Evolutionary conservation across 30 jellyfish, hydroid and myxozoan genomes (phyloP).

Genomic region (Sanderia malayensis): DNA sequence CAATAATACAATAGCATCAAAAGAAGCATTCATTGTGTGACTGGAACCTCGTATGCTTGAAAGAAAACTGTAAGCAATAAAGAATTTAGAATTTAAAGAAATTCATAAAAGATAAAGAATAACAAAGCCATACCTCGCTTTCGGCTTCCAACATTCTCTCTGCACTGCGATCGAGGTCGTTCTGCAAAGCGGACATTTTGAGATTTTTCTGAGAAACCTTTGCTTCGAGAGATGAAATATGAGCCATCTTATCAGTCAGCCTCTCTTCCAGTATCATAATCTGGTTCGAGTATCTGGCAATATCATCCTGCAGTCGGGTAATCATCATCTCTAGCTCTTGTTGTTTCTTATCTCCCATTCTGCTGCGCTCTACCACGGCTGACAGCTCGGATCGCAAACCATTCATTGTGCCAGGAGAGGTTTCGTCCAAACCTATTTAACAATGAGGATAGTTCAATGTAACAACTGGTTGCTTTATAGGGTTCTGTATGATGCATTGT

Average conservation of each 20-base stretch:
- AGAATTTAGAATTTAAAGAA: no score
- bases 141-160: slow-evolving; percentile 11
- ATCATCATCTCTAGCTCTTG: slow-evolving; percentile 77
- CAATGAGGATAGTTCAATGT: no score
- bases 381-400: slow-evolving; percentile 86
- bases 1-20: no score
- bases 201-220: slow-evolving; percentile 69
- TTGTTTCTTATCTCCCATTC: slow-evolving; percentile 66
- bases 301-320: slow-evolving; percentile 72
- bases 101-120: no score
- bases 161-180: slow-evolving; percentile 31
- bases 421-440: no score
- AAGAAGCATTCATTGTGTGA: no score
- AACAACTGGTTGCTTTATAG: no score
- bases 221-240: slow-evolving; percentile 67
- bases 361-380: slow-evolving; percentile 67
- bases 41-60: no score
- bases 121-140: slow-evolving; percentile 36
- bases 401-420: slow-evolving; percentile 6
- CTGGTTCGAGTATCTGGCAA: slow-evolving; percentile 65
- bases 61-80: no score
- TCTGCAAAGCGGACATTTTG: slow-evolving; percentile 48
- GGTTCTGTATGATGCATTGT: no score
- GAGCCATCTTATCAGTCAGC: slow-evolving; percentile 64
- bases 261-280: slow-evolving; percentile 76